A percentile compares a stretch with the other conserved stretches of the same genome.
These are phyloP conservation scores for Drosophila helvetica DNA, from an alignment of 2,888 invertebrate genomes.

Conservation along the genomic window DNA sequence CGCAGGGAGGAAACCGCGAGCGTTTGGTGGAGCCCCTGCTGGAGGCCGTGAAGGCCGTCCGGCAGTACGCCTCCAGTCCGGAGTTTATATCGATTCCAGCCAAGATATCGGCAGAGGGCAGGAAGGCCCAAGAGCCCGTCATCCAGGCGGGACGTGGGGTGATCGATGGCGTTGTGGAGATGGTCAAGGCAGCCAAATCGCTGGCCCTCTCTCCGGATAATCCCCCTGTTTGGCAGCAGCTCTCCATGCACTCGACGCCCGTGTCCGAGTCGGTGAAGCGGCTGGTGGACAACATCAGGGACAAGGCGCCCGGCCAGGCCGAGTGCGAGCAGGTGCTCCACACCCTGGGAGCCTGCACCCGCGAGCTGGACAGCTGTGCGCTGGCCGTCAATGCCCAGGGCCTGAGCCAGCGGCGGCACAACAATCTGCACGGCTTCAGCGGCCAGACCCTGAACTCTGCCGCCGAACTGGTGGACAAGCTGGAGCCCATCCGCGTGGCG, in stretches of 20 bases:
- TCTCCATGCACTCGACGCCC: slow-evolving; percentile 96
- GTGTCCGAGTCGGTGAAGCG: slow-evolving; percentile 98
- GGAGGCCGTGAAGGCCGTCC: slow-evolving; percentile 95
- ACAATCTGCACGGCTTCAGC: slow-evolving; percentile 90
- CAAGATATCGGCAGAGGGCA: slow-evolving; percentile 93
- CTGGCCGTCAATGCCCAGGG: slow-evolving; percentile 94
- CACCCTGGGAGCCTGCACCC: slow-evolving; percentile 89
- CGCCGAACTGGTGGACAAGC: slow-evolving; percentile 91
- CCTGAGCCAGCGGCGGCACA: slow-evolving; percentile 88
- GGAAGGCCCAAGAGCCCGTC: slow-evolving; percentile 94
- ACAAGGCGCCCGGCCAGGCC: slow-evolving; percentile 97
- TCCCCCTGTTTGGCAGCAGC: slow-evolving; percentile 96
- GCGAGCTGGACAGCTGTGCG: slow-evolving; percentile 93
- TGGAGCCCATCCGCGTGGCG: slow-evolving; percentile 93
- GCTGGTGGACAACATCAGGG: slow-evolving; percentile 95
- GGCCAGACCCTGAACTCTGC: slow-evolving; percentile 92
- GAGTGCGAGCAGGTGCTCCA: slow-evolving; percentile 95
- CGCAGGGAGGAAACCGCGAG: slow-evolving; percentile 90
- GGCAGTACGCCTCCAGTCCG: slow-evolving; percentile 96
- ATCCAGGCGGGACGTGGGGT: slow-evolving; percentile 90
- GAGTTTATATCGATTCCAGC: slow-evolving; percentile 97
- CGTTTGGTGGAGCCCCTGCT: slow-evolving; percentile 93
- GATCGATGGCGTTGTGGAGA: slow-evolving; percentile 93
- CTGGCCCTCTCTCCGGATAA: slow-evolving; percentile 95
- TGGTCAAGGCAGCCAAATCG: slow-evolving; percentile 95